Evolutionary conservation across 2,888 invertebrate species (phyloP).

Genomic region (Cetonia aurata): DNA sequence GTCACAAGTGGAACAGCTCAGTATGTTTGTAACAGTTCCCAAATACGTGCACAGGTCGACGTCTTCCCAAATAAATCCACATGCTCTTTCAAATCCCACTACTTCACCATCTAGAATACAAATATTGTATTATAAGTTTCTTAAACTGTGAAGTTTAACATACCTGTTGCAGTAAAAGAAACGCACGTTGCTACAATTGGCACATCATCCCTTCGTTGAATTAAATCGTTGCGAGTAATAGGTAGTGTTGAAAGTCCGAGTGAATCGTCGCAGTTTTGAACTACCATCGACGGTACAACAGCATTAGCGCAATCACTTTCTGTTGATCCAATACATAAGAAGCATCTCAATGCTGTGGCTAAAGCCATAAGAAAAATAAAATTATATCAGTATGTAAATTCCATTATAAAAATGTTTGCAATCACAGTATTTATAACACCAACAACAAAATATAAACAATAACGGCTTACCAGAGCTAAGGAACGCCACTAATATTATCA

Average conservation of each 20-base stretch:
- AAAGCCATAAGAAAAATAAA: constrained; percentile 28
- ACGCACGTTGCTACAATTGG: constrained; percentile 5
- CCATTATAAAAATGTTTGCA: background rate
- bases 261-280: constrained; percentile 32
- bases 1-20: background rate
- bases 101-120: constrained; percentile 7
- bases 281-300: constrained; percentile 35
- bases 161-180: background rate
- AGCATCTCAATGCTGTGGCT: constrained; percentile 43
- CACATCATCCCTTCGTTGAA: background rate
- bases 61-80: constrained; percentile 28
- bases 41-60: constrained; percentile 20
- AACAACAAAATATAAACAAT: background rate
- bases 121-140: constrained; percentile 12
- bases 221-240: background rate
- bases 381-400: background rate
- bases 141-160: too few relatives aligned
- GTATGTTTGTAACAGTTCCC: background rate
- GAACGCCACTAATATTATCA: background rate
- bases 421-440: background rate
- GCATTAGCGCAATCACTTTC: constrained; percentile 42
- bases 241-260: background rate
- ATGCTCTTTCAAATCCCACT: constrained; percentile 15
- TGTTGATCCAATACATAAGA: constrained; percentile 41
- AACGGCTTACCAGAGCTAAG: constrained; percentile 3